Base-by-base conservation (phyloP, 92 coral and sea anemone genomes). In the Isaurus tuberculatus region DNA sequence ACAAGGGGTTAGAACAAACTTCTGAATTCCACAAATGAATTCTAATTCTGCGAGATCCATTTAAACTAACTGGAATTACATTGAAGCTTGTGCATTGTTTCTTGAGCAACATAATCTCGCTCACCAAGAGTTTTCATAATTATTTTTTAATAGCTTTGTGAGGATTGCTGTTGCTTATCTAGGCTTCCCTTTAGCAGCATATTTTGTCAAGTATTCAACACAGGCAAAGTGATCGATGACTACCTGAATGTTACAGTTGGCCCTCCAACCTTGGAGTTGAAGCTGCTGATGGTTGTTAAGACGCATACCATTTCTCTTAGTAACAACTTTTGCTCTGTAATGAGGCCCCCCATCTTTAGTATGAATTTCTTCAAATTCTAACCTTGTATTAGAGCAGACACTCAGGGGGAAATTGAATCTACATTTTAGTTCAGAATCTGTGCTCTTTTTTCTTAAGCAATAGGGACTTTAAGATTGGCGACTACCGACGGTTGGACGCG, bases 41-140 rank as follows among this genome's bases (percentile, higher is more conserved):
- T 75, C 65, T 60, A 78, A 78, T 64, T 37, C 57, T 83, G 70
- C 78, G 80, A 13, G 86, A 83, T n/a, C 86, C 86, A 60, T 83
- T 31, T 53, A 83, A 83, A 46, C 79, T 83, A 17, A 83, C 79
- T 70, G 80, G 86, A 28, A 83, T 83, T 14, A 83, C 86, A 70
- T 58, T 69, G 63, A 81, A 81, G 75, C 64, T 42, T 36, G 65
- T 81, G 86, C 86, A 81, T 65, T 42, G 29, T 37, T 17, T 20
- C 51, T 65, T 46, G 53, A 4, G 53, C 53, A 46, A 15, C 53
- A 46, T 46, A 46, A 46, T 46, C 53, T 15, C 53, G 5, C 10
- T 46, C 53, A 15, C 53, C 53, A 46, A 46, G 53, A 51, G 75
- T 81, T 80, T 63, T 80, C 85, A 55, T 79, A 20, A 75, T 37